Evolutionary conservation across 2,113 vertebrate genomes (phyloP), one percentile per base, ranked within the genome.

Genomic region (Carassius auratus): DNA sequence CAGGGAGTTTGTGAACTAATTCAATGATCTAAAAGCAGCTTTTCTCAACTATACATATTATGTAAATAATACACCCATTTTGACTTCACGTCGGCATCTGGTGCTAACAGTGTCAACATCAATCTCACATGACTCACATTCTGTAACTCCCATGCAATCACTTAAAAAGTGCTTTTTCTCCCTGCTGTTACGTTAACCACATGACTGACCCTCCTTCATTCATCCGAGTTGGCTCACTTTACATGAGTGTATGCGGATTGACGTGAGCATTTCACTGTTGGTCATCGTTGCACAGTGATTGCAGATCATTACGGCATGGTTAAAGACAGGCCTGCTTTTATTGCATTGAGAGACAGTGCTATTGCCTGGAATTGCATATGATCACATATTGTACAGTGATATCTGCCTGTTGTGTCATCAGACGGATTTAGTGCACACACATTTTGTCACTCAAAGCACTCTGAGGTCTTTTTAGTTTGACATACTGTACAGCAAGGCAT

Each of bases 351-450:
- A 88, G 86, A 85, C 81, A 84, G 75, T 33, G 85, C 83, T 85
- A 88, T 90, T 90, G 88, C 90, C 71, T 73, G 71, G 85, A 83
- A 84, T 89, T 90, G 90, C 86, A 89, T 87, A 64, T 87, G 87
- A 88, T 85, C 76, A 57, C 84, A 59, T 88, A 83, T 79, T 87
- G 87, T 87, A 86, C 83, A 88, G 76, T 59, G 61, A 55, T 81
- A 81, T 87, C 81, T 68, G 83, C 75, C 68, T 86, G 86, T 84
- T 84, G 81, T 89, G 86, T 87, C 86, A 89, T 87, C 86, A 87
- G 80, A 87, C 64, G 10, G 38, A 45, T 82, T 79, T 57, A 73
- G 76, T 64, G 23, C 26, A 81, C 33, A 3, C 80, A 73, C 84
- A 21, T 26, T 81, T 61, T 59, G 68, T 78, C 64, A 71, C 66